Evolutionary conservation across 2,113 vertebrate genomes (phyloP), one percentile per base, ranked within the genome.

Genomic region (Gallinago jamesoni): DNA sequence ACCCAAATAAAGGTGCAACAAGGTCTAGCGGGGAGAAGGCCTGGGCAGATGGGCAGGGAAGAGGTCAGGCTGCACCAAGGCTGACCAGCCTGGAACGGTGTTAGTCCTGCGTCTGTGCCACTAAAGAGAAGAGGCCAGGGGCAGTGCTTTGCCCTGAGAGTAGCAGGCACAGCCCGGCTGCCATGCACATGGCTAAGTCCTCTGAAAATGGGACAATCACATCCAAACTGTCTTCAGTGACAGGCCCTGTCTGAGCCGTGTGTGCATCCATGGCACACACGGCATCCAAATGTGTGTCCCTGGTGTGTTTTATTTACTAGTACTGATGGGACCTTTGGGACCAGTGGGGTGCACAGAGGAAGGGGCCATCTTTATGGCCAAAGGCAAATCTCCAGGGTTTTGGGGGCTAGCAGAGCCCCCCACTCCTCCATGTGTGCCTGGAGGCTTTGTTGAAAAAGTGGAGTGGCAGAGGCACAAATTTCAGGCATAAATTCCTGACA

Each of bases 251-350:
- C 64, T 4, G 30, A 63, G 31, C 35, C 0, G 0, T 60, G 39
- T 0, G 0, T n/a, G 23, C 8, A 28, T 31, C 57, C 12, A 0
- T 37, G 35, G 35, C 35, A 37, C 35, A 37, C 35, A 37, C 35
- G 35, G 35, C 6, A 3, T 37, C 9, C 56, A 57, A 30, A 59
- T 3, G 12, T 17, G 21, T 37, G 39, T 35, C 56, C 60, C 66
- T 11, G 5, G 6, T 55, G 41, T n/a, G 35, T 19, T 43, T 35
- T 60, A 15, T 69, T 67, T 63, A 30, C 12, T 12, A 23, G 14
- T 31, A 48, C 8, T 41, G 63, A 31, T 6, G 37, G 28, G 35
- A 47, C 13, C 23, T 67, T 41, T 39, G 68, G 59, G n/a, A 43
- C 21, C 22, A 15, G 13, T 20, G 20, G 10, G 21, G 31, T 66